phyloP scores from a whole-genome alignment of 2,113 vertebrate genomes.

The Terrapene triunguis region DNA sequence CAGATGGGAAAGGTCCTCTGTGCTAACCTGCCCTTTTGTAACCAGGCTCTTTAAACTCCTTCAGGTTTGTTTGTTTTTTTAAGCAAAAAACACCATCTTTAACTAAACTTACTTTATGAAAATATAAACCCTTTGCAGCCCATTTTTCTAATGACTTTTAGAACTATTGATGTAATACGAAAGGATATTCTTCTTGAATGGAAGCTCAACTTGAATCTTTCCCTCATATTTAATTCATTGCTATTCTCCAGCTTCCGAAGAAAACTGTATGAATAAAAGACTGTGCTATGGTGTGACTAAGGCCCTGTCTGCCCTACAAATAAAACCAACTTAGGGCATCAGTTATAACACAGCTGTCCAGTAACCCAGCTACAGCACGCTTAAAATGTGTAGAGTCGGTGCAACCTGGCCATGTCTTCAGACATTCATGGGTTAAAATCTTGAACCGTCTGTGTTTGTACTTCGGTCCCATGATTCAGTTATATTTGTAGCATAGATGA shows the following conservation, averaged over 20 bases:
- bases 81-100: conserved; percentile 29
- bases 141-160: conserved; percentile 52
- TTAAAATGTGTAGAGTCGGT: not conserved
- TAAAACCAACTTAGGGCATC: not conserved
- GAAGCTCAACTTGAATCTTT: not conserved
- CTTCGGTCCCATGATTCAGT: not conserved
- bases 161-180: conserved; percentile 28
- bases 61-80: conserved; percentile 24
- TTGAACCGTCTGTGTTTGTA: not conserved
- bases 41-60: conserved; percentile 45
- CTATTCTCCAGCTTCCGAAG: not conserved
- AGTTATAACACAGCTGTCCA: not conserved
- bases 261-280: not conserved
- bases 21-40: conserved; percentile 39
- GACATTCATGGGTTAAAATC: not conserved
- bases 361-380: not conserved
- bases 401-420: not conserved
- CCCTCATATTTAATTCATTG: conserved; percentile 3
- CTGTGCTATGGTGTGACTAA: not conserved
- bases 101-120: not conserved
- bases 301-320: not conserved
- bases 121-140: conserved; percentile 3
- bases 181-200: not conserved
- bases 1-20: conserved; percentile 39
- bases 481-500: not conserved